Base-by-base conservation (phyloP, 2,888 invertebrate species). In the Falcaria lacertinaria region DNA sequence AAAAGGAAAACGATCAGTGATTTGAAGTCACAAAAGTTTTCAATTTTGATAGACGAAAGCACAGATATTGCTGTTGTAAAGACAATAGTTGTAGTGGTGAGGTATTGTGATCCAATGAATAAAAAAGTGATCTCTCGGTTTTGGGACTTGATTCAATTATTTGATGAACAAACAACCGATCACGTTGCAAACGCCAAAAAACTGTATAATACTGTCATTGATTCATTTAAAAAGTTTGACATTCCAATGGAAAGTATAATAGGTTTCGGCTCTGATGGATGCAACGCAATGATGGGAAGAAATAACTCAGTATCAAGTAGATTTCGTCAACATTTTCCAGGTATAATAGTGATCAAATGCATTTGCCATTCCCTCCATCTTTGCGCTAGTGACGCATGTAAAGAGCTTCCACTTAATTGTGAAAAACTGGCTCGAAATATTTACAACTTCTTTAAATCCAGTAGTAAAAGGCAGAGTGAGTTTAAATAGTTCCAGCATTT, bases 331-430 rank as follows among this genome's bases (percentile, higher is more conserved):
- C 0, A 34, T 1, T 51, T 44, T 34, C 51, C 57, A 4, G 54
- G 52, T 8, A 50, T 57, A 2, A 34, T 38, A 4, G 35, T 54
- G 11, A 33, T 50, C n/a, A 54, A 54, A 44, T 54, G 52, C 15
- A 15, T 53, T 34, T 57, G 57, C 40, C 52, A 54, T 36, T 53
- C 52, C 0, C 34, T 52, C 11, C 54, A 54, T 39, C 19, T 54
- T 7, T 57, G 52, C 15, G 44, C 52, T 1, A 43, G 41, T 28
- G 46, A 52, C 0, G 52, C 53, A 0, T 45, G 45, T 16, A 48
- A 54, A 39, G 14, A 49, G 25, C 14, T 55, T 8, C 53, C 52
- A 28, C 3, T 8, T 4, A 25, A 46, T 8, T 42, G 42, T 34
- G 59, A 55, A 50, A 43, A 41, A 7, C 33, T 58, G n/a, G 33